Base-by-base conservation (phyloP, 2,888 invertebrate genomes). In the Metacarcinus magister region DNA sequence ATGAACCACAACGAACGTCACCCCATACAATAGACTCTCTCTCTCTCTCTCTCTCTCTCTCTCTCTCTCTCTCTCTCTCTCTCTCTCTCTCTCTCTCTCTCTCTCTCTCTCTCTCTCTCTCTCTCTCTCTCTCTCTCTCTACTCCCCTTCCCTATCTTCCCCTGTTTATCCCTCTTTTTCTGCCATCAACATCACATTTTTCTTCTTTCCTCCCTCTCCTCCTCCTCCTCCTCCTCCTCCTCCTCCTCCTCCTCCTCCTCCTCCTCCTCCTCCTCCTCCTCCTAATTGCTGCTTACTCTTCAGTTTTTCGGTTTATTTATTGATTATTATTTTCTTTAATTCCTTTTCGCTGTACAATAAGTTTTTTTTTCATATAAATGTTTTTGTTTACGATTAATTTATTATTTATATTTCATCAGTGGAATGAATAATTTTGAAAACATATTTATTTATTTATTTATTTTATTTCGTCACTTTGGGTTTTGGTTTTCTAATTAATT, bases 11-110 rank as follows among this genome's bases (percentile, higher is more conserved):
- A 67, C n/a, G 67, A 67, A 23, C 23, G 23, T 67, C 67, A 67
- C 23, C 67, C 67, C 67, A 67, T 67, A 67, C 23, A 67, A 67
- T 67, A 67, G 67, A 67, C 67, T 10, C 67, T 67, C 16, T 67
- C 67, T 67, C 67, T 67, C 67, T 67, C 67, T 67, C 67, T 67
- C 67, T 67, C 67, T 67, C 67, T 67, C 67, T 82, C 82, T 82
- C 82, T 82, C 82, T 82, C 82, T 82, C 82, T 82, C 82, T 82
- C 82, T 82, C 82, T 82, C 82, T 82, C 82, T 82, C 82, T 82
- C 82, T 82, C 82, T 82, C 82, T 82, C 82, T 82, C 82, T 82
- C 82, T 82, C 82, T 82, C 82, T 82, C 82, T 82, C 82, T 82
- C 82, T 82, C 82, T 82, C 82, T 82, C 82, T 82, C 82, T 82